phyloP scores from a whole-genome alignment of 1,140 invertebrate genomes.

The Drosophila yakuba region DNA sequence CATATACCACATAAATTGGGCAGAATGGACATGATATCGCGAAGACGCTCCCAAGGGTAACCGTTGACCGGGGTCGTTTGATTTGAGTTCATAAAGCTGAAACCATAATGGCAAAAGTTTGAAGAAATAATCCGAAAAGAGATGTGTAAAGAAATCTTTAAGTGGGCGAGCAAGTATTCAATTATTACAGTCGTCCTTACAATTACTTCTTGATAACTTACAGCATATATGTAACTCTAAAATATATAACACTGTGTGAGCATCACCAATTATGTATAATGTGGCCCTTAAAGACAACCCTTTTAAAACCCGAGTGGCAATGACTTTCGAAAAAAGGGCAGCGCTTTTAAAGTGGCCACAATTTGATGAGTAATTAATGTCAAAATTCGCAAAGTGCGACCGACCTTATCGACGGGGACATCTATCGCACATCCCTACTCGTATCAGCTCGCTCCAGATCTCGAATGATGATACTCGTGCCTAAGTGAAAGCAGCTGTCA shows the following conservation, averaged over 20 bases:
- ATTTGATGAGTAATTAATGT: conserved; percentile 75
- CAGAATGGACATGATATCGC: conserved; percentile 32
- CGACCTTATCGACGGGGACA: conserved; percentile 42
- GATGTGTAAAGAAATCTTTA: neutral
- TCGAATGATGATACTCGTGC: conserved; percentile 61
- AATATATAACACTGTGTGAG: neutral
- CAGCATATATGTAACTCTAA: neutral
- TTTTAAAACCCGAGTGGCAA: conserved; percentile 20
- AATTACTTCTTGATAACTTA: neutral
- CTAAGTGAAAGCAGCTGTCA: conserved; percentile 74
- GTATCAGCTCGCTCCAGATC: conserved; percentile 54
- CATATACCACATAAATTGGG: conserved; percentile 48
- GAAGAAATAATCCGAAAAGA: neutral
- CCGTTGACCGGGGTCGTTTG: neutral
- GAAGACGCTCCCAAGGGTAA: conserved; percentile 57
- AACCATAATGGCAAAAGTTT: too few relatives aligned
- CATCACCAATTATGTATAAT: conserved; percentile 10
- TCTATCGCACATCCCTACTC: conserved; percentile 1
- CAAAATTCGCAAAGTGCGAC: conserved; percentile 39
- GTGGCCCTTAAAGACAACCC: conserved; percentile 1
- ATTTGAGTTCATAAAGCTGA: neutral
- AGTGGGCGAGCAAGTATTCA: too few relatives aligned
- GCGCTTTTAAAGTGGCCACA: conserved; percentile 40
- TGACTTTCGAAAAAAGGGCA: conserved; percentile 47
- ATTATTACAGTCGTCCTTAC: too few relatives aligned